These are phyloP conservation scores for Lagopus leucura DNA, from an alignment of 2,113 vertebrate species.

Conservation along the genomic window DNA sequence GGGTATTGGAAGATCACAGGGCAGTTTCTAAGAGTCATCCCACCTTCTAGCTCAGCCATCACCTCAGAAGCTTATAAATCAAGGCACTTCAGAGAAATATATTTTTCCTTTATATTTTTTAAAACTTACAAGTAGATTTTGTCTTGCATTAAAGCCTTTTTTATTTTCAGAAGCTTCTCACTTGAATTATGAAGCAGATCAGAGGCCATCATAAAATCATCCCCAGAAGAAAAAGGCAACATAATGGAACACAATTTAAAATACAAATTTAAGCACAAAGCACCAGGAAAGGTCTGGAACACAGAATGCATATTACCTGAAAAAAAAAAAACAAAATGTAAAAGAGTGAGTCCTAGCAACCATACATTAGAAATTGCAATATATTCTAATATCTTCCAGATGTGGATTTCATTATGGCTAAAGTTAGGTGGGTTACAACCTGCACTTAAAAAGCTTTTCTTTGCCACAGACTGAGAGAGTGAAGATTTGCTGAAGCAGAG, in stretches of 20 bases:
- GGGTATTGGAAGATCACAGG: background rate
- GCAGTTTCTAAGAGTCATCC: background rate
- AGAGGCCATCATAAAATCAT: conserved; percentile 3
- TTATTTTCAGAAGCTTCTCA: conserved; percentile 28
- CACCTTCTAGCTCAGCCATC: background rate
- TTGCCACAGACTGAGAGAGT: background rate
- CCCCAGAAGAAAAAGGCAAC: conserved; percentile 29
- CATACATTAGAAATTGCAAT: background rate
- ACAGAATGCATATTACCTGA: background rate
- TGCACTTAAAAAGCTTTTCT: background rate
- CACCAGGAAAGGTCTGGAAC: background rate
- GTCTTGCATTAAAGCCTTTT: conserved; percentile 8
- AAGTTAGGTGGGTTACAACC: background rate
- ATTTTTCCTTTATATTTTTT: conserved; percentile 1
- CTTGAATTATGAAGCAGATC: conserved; percentile 20
- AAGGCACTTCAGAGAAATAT: background rate
- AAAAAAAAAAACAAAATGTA: background rate
- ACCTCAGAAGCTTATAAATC: conserved; percentile 29
- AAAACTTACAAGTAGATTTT: background rate
- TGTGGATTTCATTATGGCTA: conserved; percentile 6
- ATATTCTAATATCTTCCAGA: conserved; percentile 15
- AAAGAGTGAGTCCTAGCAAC: background rate
- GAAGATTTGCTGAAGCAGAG: background rate
- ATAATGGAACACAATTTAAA: conserved; percentile 35
- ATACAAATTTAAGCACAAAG: background rate